A percentile compares a stretch with the other conserved stretches of the same genome.
phyloP scores from a whole-genome alignment of 2,888 invertebrate genomes.

The Xestobium rufovillosum region DNA sequence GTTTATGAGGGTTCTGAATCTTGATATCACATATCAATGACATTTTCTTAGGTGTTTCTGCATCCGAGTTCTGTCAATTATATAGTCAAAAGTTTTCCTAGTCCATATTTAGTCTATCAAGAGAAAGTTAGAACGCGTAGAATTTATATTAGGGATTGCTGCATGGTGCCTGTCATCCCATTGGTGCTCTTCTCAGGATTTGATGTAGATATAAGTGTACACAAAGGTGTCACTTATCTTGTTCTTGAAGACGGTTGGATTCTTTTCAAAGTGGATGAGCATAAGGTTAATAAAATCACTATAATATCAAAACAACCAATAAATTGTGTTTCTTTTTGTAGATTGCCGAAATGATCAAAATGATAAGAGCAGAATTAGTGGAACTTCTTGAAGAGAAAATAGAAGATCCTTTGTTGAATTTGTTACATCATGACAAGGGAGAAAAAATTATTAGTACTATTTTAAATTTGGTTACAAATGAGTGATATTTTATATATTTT shows the following conservation, averaged over 20 bases:
- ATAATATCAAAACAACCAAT: neutral
- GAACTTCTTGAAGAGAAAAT: constrained; percentile 78
- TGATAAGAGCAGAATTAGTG: constrained; percentile 66
- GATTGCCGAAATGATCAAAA: constrained; percentile 78
- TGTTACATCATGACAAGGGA: constrained; percentile 65
- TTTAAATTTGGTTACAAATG: constrained; percentile 59
- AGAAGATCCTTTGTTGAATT: constrained; percentile 67
- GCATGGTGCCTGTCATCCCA: constrained; percentile 70
- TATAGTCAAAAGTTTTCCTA: constrained; percentile 54
- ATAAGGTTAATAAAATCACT: constrained; percentile 49
- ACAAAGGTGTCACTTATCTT: constrained; percentile 65
- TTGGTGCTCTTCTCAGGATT: constrained; percentile 69
- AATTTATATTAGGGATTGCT: constrained; percentile 72
- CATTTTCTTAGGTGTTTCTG: constrained; percentile 43
- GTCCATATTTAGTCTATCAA: constrained; percentile 74
- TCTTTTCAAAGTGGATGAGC: constrained; percentile 67
- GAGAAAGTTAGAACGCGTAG: constrained; percentile 76
- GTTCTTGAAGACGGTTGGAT: constrained; percentile 77
- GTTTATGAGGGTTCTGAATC: too few relatives aligned
- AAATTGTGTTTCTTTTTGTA: constrained; percentile 36
- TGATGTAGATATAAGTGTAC: constrained; percentile 62
- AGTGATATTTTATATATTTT: too few relatives aligned
- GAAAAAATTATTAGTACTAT: constrained; percentile 70
- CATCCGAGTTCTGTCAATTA: constrained; percentile 76
- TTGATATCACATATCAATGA: neutral